A percentile compares a stretch with the other conserved stretches of the same genome.
Conservation (phyloP, 2,888 invertebrate species). For the Leucophora obtusa region DNA sequence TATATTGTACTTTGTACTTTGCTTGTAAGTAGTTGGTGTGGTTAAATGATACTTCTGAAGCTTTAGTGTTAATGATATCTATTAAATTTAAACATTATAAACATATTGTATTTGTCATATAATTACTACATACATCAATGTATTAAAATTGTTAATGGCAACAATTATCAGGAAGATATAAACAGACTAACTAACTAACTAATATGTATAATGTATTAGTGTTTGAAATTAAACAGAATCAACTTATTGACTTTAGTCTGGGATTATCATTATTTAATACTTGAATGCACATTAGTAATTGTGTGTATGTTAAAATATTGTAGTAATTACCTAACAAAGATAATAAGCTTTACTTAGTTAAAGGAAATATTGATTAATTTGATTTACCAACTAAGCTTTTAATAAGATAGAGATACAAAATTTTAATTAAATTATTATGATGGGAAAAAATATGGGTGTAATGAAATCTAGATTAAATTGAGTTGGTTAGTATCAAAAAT, state of each 20-base stretch:
- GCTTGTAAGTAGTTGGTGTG: no score
- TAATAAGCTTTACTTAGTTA: not conserved
- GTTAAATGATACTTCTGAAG: no score
- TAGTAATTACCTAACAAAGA: not conserved
- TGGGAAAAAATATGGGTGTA: no score
- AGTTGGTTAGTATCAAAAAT: no score
- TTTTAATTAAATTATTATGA: no score
- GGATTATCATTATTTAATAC: constrained; percentile 1
- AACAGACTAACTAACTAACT: not conserved
- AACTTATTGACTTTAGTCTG: constrained; percentile 13
- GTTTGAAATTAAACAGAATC: not conserved
- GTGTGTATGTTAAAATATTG: not conserved
- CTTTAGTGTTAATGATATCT: not conserved
- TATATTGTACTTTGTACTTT: no score
- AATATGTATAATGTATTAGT: no score
- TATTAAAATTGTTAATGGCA: not conserved
- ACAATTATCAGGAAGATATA: not conserved
- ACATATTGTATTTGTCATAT: not conserved
- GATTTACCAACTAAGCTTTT: not conserved
- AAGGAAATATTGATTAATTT: not conserved
- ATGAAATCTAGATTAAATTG: no score
- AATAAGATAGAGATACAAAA: not conserved
- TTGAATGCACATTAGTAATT: constrained; percentile 3
- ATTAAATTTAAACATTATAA: not conserved
- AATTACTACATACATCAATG: not conserved